Percentiles rank a stretch among this genome's conserved stretches.
Evolutionary conservation across 2,888 invertebrate genomes (phyloP).

Genomic region (Eulithis testata): DNA sequence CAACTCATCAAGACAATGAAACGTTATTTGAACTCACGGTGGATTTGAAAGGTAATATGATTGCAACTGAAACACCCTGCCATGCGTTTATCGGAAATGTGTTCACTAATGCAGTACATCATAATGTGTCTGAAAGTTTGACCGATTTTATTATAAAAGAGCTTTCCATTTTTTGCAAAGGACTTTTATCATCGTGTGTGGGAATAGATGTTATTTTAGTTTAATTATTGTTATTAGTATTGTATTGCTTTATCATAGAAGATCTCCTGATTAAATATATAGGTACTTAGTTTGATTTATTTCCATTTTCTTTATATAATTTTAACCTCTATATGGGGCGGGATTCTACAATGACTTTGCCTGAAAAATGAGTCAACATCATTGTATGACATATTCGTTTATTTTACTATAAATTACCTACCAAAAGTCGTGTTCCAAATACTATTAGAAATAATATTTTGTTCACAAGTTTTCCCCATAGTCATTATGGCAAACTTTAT

Average conservation of each 20-base stretch:
- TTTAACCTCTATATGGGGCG: slow-evolving; percentile 39
- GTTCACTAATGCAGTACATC: slow-evolving; percentile 64
- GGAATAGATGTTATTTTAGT: slow-evolving; percentile 75
- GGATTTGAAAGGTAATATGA: slow-evolving; percentile 73
- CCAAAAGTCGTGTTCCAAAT: slow-evolving; percentile 77
- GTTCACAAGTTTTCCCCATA: slow-evolving; percentile 67
- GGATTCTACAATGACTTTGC: slow-evolving; percentile 32
- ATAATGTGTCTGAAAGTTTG: slow-evolving; percentile 56
- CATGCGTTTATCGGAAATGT: slow-evolving; percentile 76
- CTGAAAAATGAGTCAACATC: slow-evolving; percentile 1
- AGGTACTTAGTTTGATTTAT: neutral
- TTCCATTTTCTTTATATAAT: slow-evolving; percentile 34
- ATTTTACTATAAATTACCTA: slow-evolving; percentile 16
- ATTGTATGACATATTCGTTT: slow-evolving; percentile 8
- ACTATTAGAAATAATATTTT: slow-evolving; percentile 65
- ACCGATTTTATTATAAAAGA: slow-evolving; percentile 72
- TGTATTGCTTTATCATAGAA: slow-evolving; percentile 26
- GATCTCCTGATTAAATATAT: slow-evolving; percentile 8
- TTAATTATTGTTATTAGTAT: slow-evolving; percentile 43
- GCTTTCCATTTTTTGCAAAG: slow-evolving; percentile 74
- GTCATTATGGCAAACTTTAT: slow-evolving; percentile 63
- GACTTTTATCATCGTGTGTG: slow-evolving; percentile 69
- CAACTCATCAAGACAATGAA: slow-evolving; percentile 35
- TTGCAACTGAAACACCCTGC: slow-evolving; percentile 68
- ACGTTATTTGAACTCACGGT: slow-evolving; percentile 55